phyloP scores from a whole-genome alignment of 2,888 invertebrate genomes.

The Sisyra nigra region DNA sequence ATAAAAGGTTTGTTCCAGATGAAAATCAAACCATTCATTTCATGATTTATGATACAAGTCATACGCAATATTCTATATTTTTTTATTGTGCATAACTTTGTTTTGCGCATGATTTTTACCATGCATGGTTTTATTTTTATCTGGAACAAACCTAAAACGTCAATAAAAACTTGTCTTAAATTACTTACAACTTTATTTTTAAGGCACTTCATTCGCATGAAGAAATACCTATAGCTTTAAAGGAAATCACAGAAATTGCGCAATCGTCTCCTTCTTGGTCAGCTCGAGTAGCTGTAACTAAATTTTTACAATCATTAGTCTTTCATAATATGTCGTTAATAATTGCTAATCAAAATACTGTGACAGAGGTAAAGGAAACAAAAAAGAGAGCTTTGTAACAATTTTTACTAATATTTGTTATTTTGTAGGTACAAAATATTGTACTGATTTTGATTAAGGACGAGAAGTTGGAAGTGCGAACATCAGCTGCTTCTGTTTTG shows the following conservation, averaged over 20 bases:
- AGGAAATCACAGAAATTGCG: constrained; percentile 3
- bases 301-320: constrained; percentile 52
- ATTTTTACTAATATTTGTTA: not conserved
- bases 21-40: no score
- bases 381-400: not conserved
- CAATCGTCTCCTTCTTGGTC: constrained; percentile 42
- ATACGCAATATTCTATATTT: constrained; percentile 1
- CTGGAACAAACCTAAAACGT: constrained; percentile 13
- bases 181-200: no score
- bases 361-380: constrained; percentile 27
- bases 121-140: constrained; percentile 3
- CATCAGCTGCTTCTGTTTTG: constrained; percentile 65
- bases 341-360: constrained; percentile 32
- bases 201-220: constrained; percentile 5
- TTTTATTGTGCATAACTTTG: not conserved
- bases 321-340: constrained; percentile 56
- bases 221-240: constrained; percentile 6
- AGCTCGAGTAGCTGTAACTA: constrained; percentile 44
- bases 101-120: no score
- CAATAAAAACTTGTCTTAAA: not conserved
- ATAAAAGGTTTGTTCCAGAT: no score
- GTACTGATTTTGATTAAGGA: constrained; percentile 54
- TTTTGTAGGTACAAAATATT: constrained; percentile 32
- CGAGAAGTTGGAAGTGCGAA: constrained; percentile 61
- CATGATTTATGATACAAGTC: not conserved